Conservation (phyloP, 2,797 vertebrate species). For the Leucoraja ocellata region DNA sequence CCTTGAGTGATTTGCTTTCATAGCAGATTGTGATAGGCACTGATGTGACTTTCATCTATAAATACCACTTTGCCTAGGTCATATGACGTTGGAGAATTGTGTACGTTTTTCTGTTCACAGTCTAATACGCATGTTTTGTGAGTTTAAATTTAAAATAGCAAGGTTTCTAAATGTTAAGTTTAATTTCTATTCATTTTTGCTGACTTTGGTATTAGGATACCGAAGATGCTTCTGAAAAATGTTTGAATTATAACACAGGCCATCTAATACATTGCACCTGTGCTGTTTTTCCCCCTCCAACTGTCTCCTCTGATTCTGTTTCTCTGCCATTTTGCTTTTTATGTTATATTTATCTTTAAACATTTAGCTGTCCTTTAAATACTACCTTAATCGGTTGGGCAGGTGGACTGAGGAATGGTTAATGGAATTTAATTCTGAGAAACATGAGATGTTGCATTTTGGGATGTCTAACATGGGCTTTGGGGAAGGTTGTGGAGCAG, state of each 20-base stretch:
- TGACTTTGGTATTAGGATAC: too few species aligned
- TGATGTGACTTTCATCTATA: conserved; percentile 26
- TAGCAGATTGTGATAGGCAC: conserved; percentile 1
- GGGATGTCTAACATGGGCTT: too few species aligned
- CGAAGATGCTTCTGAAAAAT: neutral
- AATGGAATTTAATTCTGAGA: too few species aligned
- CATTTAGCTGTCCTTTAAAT: neutral
- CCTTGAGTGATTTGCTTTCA: conserved; percentile 30
- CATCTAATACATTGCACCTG: neutral
- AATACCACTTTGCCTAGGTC: conserved; percentile 23
- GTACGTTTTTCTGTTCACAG: neutral
- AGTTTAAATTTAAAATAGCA: neutral
- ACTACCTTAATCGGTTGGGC: too few species aligned
- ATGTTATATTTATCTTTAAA: conserved; percentile 1
- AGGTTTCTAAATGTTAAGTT: neutral
- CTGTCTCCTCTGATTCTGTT: neutral
- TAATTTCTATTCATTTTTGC: neutral
- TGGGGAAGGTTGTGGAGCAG: too few species aligned
- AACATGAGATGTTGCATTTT: too few species aligned
- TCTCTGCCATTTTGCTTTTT: neutral
- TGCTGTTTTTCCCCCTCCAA: neutral
- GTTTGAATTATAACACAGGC: neutral
- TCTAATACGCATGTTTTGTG: neutral
- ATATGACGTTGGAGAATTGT: neutral
- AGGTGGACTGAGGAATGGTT: too few species aligned